Conservation (phyloP, 2,797 vertebrate species). For the Spizella passerina region DNA sequence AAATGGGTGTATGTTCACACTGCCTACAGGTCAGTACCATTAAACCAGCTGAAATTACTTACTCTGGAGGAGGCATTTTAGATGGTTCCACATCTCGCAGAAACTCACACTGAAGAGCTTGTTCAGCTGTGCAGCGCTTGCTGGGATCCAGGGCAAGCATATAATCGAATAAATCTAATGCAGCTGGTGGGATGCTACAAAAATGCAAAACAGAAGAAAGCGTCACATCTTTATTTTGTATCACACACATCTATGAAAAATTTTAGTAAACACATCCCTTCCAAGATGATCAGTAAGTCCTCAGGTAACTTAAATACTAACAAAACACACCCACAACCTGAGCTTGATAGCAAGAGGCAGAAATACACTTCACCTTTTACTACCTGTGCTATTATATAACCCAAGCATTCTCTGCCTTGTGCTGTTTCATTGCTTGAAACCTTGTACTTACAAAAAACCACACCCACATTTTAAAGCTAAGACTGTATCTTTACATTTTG, state of each 20-base stretch:
- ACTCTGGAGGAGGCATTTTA: conserved; percentile 99
- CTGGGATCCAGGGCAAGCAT: conserved; percentile 97
- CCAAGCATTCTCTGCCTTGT: not conserved
- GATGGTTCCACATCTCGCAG: conserved; percentile 94
- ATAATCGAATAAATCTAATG: conserved; percentile 95
- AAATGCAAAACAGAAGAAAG: not conserved
- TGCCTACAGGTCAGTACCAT: not conserved
- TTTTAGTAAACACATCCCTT: not conserved
- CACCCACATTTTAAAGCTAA: not conserved
- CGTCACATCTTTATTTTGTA: not conserved
- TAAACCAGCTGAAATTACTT: conserved; percentile 59
- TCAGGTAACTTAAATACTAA: not conserved
- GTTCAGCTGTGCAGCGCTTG: conserved; percentile 94
- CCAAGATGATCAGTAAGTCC: too few relatives aligned
- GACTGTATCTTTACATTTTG: not conserved
- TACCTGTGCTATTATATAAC: not conserved
- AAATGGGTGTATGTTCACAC: not conserved
- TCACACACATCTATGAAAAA: not conserved
- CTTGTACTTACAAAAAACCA: not conserved
- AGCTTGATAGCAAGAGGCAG: not conserved
- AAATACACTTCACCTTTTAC: not conserved
- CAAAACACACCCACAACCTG: not conserved
- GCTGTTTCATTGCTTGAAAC: not conserved
- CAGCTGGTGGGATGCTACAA: conserved; percentile 88
- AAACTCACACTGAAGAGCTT: conserved; percentile 94